Evolutionary conservation across 2,888 invertebrate species (phyloP).

Genomic region (Andrena chrysosceles): DNA sequence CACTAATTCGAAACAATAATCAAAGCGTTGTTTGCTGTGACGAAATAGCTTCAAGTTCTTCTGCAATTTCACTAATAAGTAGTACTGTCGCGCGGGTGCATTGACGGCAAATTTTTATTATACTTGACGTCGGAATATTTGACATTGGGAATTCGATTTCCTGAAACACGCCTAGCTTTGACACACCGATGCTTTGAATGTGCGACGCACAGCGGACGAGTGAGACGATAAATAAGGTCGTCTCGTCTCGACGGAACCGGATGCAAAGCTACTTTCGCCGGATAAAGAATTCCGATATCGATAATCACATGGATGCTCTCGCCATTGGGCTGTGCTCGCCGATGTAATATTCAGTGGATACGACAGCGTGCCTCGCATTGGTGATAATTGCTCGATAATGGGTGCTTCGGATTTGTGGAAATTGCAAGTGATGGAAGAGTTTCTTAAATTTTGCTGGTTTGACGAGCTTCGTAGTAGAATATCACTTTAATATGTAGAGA

Average conservation of each 20-base stretch:
- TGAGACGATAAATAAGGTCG: conserved; percentile 24
- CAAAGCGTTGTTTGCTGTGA: no score
- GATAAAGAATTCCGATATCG: conserved; percentile 29
- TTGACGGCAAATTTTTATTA: no score
- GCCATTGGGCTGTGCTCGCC: not conserved
- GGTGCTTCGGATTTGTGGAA: not conserved
- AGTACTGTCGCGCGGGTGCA: no score
- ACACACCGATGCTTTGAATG: conserved; percentile 25
- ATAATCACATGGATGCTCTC: conserved; percentile 14
- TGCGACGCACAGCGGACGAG: conserved; percentile 11
- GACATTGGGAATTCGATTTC: conserved; percentile 34
- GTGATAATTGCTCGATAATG: no score
- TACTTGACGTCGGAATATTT: conserved; percentile 12
- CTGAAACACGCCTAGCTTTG: conserved; percentile 27
- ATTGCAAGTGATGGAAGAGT: not conserved
- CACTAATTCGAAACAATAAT: no score
- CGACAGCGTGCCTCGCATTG: no score
- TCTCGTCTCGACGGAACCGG: conserved; percentile 17
- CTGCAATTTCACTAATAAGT: no score
- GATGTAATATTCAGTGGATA: not conserved
- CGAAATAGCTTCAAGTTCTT: no score
- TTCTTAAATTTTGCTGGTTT: not conserved
- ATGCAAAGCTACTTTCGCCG: conserved; percentile 12
- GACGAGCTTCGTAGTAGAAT: not conserved
- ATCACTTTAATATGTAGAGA: no score